Evolutionary conservation across 35 echinoderm and acorn worm species (phyloP).

Genomic region (Antedon bifida): DNA sequence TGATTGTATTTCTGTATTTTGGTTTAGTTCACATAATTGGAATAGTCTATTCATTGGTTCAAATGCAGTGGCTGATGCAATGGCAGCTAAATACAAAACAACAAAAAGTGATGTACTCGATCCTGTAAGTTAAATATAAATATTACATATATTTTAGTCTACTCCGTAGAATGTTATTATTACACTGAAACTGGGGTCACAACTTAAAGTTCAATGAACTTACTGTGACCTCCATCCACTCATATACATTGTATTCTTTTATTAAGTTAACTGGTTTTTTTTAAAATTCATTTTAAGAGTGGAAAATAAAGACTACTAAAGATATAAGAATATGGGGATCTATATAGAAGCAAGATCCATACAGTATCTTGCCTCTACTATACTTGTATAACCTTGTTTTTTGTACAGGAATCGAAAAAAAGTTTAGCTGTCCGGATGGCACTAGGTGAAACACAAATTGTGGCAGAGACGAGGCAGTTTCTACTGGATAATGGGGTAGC

Average conservation of each 20-base stretch:
- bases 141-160: too few relatives aligned
- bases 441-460: constrained; percentile 88
- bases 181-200: too few relatives aligned
- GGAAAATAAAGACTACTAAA: too few relatives aligned
- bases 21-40: constrained; percentile 84
- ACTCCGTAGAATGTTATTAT: too few relatives aligned
- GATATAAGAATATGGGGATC: too few relatives aligned
- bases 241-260: too few relatives aligned
- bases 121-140: constrained; percentile 31
- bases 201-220: too few relatives aligned
- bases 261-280: too few relatives aligned
- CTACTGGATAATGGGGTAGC: constrained; percentile 78
- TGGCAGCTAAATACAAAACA: constrained; percentile 74
- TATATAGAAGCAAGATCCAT: too few relatives aligned
- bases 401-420: constrained; percentile 36
- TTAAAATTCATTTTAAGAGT: not conserved
- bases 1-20: not conserved
- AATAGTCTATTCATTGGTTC: constrained; percentile 78
- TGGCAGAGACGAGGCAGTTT: constrained; percentile 92
- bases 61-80: constrained; percentile 55
- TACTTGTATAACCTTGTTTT: not conserved
- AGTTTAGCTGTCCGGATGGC: constrained; percentile 84
- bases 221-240: too few relatives aligned
- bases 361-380: too few relatives aligned
- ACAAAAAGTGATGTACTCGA: constrained; percentile 71